Percentiles rank a stretch among this genome's conserved stretches.
phyloP scores from a whole-genome alignment of 2,888 invertebrate species.

The Nemotelus nigrinus region DNA sequence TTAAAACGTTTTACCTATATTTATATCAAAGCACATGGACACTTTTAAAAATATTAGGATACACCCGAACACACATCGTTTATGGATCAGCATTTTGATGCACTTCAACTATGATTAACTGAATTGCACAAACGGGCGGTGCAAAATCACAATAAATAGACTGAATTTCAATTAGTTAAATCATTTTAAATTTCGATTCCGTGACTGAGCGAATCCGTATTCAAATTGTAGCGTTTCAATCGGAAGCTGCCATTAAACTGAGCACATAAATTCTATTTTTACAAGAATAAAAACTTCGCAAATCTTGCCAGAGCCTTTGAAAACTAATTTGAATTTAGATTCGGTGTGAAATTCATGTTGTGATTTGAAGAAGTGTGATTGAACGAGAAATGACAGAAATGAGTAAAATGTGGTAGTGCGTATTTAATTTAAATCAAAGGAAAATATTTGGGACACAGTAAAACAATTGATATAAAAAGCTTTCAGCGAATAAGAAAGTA shows the following conservation, averaged over 20 bases:
- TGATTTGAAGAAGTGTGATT: background rate
- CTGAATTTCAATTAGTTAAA: background rate
- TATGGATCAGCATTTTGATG: background rate
- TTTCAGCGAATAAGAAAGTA: too few relatives aligned
- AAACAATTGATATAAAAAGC: too few relatives aligned
- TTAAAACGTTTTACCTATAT: slow-evolving; percentile 24
- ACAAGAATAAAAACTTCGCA: background rate
- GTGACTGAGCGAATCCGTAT: too few relatives aligned
- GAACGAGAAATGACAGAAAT: too few relatives aligned
- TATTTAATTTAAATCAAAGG: too few relatives aligned
- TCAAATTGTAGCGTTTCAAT: background rate
- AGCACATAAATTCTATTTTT: background rate
- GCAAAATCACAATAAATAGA: background rate
- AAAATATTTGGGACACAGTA: too few relatives aligned
- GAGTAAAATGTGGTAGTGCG: too few relatives aligned
- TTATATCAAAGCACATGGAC: slow-evolving; percentile 25
- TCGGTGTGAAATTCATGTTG: background rate
- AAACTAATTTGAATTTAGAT: background rate
- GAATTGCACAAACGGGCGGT: background rate
- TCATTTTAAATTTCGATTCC: background rate
- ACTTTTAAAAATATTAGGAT: slow-evolving; percentile 4
- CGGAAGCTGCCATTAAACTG: slow-evolving; percentile 3
- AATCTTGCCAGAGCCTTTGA: background rate
- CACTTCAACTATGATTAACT: background rate
- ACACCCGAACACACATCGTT: background rate